Evolutionary conservation across 2,888 invertebrate genomes (phyloP), one percentile per base, ranked within the genome.

Genomic region (Lumbricus terrestris): DNA sequence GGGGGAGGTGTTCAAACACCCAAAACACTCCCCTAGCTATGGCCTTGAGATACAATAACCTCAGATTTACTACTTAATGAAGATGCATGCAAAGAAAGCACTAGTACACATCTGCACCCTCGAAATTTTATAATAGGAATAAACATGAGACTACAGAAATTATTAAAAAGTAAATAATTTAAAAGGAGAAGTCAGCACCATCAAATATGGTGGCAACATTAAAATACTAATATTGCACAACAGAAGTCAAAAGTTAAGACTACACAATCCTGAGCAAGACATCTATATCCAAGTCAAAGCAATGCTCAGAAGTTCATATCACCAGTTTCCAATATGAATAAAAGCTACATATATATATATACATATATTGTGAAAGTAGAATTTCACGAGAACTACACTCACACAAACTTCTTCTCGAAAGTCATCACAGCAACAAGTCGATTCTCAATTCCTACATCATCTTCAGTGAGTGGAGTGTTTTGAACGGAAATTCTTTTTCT

Each of bases 391-490:
- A 88, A 82, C 33, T n/a, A 42, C 33, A 89, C 89, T 90, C 16
- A 92, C 92, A 94, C 93, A 93, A 94, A 95, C 92, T 94, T 94
- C 91, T 95, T 95, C 90, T 95, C 94, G 92, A 93, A 95, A 23
- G 95, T 95, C 15, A 93, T 93, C 91, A 94, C 94, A 11, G 93
- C 95, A 29, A 95, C 93, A 34, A 95, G 93, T 90, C 95, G 93
- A 90, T 94, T 94, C 91, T 95, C 95, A 54, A 94, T 93, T 6
- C 95, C 95, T 23, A 95, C 91, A 91, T 94, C 93, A 38, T 91
- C 47, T 11, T 93, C 92, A 13, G 93, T 92, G 40, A 93, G 91
- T 29, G 92, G 92, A 34, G 34, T 85, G 13, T 33, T 85, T 37
- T 85, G 85, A 85, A 4, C 35, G 5, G 34, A 35, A 35, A 85